Percentiles rank a stretch among this genome's conserved stretches.
These are phyloP conservation scores for Mus caroli DNA, from an alignment of 2,797 vertebrate species.

Conservation along the genomic window DNA sequence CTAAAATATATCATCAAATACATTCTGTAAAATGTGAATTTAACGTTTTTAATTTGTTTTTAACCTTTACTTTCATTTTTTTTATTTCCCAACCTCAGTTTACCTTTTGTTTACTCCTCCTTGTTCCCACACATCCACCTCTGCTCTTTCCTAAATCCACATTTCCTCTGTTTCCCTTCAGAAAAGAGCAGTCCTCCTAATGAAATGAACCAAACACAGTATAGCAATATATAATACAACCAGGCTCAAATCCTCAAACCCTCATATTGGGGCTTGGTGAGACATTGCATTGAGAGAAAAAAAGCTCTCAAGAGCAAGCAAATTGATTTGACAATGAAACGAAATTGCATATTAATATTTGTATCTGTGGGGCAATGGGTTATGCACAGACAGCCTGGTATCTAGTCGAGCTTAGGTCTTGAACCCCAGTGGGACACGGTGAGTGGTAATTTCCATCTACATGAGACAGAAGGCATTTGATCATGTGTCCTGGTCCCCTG, in stretches of 20 bases:
- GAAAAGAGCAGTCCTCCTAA: background rate
- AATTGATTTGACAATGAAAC: background rate
- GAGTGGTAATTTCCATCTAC: no score
- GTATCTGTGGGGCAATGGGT: background rate
- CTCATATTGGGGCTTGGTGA: background rate
- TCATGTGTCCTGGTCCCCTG: no score
- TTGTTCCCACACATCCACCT: background rate
- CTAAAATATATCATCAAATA: background rate
- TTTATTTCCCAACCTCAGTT: background rate
- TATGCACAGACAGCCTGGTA: no score
- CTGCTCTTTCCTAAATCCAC: background rate
- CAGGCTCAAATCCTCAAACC: background rate
- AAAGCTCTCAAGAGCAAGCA: background rate
- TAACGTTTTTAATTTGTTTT: background rate
- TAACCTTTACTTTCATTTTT: background rate
- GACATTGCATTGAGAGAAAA: background rate
- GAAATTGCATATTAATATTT: background rate
- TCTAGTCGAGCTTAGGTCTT: no score
- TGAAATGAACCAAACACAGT: background rate
- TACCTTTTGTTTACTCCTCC: background rate
- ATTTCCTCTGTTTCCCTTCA: background rate
- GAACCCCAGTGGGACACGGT: no score
- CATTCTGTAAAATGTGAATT: background rate
- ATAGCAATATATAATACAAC: background rate
- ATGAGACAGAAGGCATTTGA: no score